Conservation (phyloP, 2,113 vertebrate species). For the Pseudorasbora parva region DNA sequence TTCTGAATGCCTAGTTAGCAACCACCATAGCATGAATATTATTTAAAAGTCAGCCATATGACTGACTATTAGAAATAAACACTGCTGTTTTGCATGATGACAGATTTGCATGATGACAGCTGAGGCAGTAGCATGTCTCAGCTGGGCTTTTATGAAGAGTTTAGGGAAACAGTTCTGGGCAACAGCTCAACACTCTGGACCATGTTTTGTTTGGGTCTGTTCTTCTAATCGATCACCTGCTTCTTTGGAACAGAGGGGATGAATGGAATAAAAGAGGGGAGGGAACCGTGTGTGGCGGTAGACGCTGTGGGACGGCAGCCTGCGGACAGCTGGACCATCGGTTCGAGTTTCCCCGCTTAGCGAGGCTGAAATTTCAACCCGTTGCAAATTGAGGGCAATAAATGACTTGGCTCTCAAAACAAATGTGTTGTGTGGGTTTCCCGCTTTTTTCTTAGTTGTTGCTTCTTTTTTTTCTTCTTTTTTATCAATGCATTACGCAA, state of each 20-base stretch:
- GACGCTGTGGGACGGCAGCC: conserved; percentile 65
- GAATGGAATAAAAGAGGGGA: conserved; percentile 43
- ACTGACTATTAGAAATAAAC: not conserved
- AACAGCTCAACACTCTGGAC: conserved; percentile 51
- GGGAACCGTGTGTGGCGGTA: conserved; percentile 58
- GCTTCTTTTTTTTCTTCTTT: conserved; percentile 55
- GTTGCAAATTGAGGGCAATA: conserved; percentile 75
- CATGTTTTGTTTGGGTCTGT: conserved; percentile 68
- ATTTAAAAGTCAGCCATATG: conserved; percentile 41
- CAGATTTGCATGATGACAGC: conserved; percentile 70
- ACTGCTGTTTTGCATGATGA: conserved; percentile 38
- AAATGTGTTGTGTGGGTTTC: conserved; percentile 64
- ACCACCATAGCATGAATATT: not conserved
- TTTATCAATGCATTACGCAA: conserved; percentile 38
- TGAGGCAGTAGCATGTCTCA: conserved; percentile 59
- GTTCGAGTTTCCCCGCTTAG: conserved; percentile 76
- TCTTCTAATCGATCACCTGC: conserved; percentile 75
- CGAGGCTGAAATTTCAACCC: conserved; percentile 80
- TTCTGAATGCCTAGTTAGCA: not conserved
- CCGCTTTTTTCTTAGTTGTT: conserved; percentile 66
- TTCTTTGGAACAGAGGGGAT: conserved; percentile 52
- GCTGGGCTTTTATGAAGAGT: conserved; percentile 49
- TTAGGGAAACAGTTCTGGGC: conserved; percentile 45
- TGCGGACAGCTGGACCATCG: conserved; percentile 76
- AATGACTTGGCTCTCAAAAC: conserved; percentile 75